Conservation (phyloP, 2,113 vertebrate species). For the Heterocephalus glaber region DNA sequence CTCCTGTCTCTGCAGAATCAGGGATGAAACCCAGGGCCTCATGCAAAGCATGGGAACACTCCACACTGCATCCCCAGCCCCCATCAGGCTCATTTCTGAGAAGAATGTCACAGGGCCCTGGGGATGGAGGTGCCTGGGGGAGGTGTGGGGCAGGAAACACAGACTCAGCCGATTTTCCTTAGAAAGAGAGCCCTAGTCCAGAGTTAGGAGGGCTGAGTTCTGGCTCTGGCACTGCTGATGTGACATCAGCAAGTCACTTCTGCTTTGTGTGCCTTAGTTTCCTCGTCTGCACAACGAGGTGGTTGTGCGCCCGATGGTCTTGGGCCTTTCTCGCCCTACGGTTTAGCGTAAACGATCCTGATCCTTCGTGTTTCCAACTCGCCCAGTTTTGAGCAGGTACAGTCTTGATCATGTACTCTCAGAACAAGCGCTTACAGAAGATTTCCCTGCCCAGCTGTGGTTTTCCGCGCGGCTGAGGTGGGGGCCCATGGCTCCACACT, state of each 20-base stretch:
- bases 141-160: conserved; percentile 10
- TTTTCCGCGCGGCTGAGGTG: background rate
- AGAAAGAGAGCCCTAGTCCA: background rate
- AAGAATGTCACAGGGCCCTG: conserved; percentile 48
- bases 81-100: conserved; percentile 58
- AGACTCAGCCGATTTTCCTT: conserved; percentile 40
- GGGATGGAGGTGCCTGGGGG: conserved; percentile 21
- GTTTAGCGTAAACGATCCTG: background rate
- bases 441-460: conserved; percentile 46
- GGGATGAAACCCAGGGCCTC: background rate
- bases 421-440: conserved; percentile 39
- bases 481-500: background rate
- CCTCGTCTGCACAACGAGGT: background rate
- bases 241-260: conserved; percentile 51
- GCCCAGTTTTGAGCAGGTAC: background rate
- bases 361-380: background rate
- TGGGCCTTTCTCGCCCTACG: background rate
- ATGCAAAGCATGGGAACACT: background rate
- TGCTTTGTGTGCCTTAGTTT: conserved; percentile 37
- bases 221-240: background rate
- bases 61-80: background rate
- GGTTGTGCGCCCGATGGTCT: background rate
- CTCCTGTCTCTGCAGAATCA: background rate
- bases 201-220: conserved; percentile 4
- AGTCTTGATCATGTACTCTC: background rate